Evolutionary conservation across 35 echinoderm and acorn worm species (phyloP).

Genomic region (Stichopus chloronotus): DNA sequence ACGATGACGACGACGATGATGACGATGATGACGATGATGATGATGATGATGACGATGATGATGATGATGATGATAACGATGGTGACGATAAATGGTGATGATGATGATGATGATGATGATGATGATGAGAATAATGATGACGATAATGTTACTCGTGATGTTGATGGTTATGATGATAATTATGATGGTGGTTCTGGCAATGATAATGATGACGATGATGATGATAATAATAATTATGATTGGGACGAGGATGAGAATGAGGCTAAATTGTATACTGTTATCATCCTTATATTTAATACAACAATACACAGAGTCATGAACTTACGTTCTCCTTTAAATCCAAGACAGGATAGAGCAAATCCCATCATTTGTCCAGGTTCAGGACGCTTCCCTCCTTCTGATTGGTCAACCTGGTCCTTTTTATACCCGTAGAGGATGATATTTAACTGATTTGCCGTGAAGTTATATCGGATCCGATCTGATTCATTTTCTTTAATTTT

Average conservation of each 20-base stretch:
- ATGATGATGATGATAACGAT: conserved; percentile 19
- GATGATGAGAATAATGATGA: too few species aligned
- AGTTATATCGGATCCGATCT: not conserved
- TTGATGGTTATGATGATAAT: too few species aligned
- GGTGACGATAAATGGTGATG: not conserved
- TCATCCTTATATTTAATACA: not conserved
- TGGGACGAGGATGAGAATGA: too few species aligned
- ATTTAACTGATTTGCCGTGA: conserved; percentile 11
- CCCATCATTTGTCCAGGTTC: not conserved
- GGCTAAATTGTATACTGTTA: too few species aligned
- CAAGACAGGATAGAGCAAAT: conserved; percentile 18
- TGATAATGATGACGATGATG: too few species aligned
- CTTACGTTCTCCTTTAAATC: conserved; percentile 27
- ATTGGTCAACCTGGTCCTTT: not conserved
- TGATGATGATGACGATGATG: conserved; percentile 27
- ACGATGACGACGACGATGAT: too few species aligned
- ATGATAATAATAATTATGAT: too few species aligned
- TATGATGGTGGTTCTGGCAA: too few species aligned
- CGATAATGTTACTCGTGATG: too few species aligned
- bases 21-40: conserved; percentile 22
- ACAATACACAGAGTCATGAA: not conserved
- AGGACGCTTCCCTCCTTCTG: not conserved
- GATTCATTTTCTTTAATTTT: not conserved
- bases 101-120: too few species aligned
- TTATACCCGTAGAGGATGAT: conserved; percentile 15